phyloP scores from a whole-genome alignment of 1,140 invertebrate species.

The Bursaphelenchus mucronatus region DNA sequence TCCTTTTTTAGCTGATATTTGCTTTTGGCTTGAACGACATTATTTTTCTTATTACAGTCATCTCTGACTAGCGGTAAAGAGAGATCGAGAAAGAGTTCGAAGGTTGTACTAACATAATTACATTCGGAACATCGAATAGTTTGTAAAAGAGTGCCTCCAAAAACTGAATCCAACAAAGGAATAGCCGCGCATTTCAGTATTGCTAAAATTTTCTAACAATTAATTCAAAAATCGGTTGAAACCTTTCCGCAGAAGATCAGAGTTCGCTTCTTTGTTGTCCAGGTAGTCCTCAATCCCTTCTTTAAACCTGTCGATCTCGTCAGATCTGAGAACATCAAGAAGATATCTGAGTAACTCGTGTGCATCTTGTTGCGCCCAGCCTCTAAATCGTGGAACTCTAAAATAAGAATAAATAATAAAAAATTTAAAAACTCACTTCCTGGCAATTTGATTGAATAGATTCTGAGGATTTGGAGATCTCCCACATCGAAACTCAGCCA shows the following conservation, averaged over 20 bases:
- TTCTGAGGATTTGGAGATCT: conserved; percentile 30
- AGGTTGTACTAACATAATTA: conserved; percentile 69
- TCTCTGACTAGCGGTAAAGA: conserved; percentile 73
- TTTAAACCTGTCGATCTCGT: conserved; percentile 64
- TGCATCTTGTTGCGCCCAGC: conserved; percentile 90
- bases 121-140: conserved; percentile 46
- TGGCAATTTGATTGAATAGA: conserved; percentile 45
- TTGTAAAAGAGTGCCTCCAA: conserved; percentile 51
- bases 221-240: not conserved
- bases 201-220: conserved; percentile 26
- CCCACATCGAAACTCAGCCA: conserved; percentile 42
- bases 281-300: conserved; percentile 61
- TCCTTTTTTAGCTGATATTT: conserved; percentile 62
- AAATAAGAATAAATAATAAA: conserved; percentile 12
- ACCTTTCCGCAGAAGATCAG: conserved; percentile 13
- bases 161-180: conserved; percentile 42
- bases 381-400: conserved; percentile 74
- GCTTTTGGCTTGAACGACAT: conserved; percentile 38
- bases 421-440: conserved; percentile 23
- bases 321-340: conserved; percentile 74
- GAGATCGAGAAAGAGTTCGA: conserved; percentile 87
- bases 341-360: conserved; percentile 86
- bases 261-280: conserved; percentile 26
- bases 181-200: conserved; percentile 31
- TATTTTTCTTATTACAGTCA: conserved; percentile 20